Evolutionary conservation across 2,113 vertebrate species (phyloP).

Genomic region (Mus spicilegus): DNA sequence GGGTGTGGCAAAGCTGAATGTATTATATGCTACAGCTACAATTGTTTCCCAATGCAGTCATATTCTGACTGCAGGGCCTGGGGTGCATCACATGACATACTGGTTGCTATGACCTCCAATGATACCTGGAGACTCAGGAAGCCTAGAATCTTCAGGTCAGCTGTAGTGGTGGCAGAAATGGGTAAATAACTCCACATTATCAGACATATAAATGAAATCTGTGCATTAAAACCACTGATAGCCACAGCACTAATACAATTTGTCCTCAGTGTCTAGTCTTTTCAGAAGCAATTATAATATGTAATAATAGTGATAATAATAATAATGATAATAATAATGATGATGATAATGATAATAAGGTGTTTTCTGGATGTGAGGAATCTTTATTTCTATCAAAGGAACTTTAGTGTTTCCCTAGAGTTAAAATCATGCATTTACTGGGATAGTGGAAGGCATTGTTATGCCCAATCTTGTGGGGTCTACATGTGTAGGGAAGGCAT

Average conservation of each 20-base stretch:
- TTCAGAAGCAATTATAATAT: neutral
- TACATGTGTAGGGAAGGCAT: neutral
- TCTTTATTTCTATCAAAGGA: slow-evolving; percentile 6
- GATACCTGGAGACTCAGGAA: neutral
- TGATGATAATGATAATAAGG: neutral
- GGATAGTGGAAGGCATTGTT: neutral
- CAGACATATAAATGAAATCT: neutral
- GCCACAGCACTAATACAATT: neutral
- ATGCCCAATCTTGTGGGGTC: neutral
- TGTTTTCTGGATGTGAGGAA: neutral
- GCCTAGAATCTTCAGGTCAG: neutral
- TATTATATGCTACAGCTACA: neutral
- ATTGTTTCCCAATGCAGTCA: neutral
- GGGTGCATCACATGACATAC: neutral
- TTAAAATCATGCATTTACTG: neutral
- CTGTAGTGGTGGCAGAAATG: neutral
- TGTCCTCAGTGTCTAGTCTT: slow-evolving; percentile 11
- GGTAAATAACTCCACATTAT: neutral
- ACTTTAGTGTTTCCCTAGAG: neutral
- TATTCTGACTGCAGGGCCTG: neutral
- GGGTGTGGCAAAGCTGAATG: neutral
- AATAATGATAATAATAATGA: neutral
- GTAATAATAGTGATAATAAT: neutral
- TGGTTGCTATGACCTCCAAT: neutral
- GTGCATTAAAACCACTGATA: neutral